Percentiles rank a stretch among this genome's conserved stretches.
These are phyloP conservation scores for Mus musculus DNA, from an alignment of 2,113 vertebrate species.

Conservation along the genomic window DNA sequence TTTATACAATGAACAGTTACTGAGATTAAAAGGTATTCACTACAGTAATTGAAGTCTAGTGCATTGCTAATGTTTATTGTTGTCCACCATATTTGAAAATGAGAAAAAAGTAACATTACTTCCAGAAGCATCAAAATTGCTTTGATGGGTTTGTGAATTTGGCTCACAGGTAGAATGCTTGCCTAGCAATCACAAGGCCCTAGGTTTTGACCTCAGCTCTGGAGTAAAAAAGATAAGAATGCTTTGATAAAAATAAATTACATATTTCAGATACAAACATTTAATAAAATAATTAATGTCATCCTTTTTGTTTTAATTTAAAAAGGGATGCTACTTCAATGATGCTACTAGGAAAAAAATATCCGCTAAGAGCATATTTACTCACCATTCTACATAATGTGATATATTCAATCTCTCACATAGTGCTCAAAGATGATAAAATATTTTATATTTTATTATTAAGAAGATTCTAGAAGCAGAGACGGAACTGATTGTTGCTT, in stretches of 20 bases:
- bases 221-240: neutral
- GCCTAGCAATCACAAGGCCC: no score
- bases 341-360: slow-evolving; percentile 10
- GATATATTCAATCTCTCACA: neutral
- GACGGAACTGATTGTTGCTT: neutral
- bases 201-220: no score
- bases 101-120: neutral
- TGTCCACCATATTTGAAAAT: neutral
- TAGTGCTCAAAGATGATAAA: neutral
- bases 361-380: neutral
- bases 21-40: neutral
- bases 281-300: neutral
- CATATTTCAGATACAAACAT: neutral
- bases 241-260: neutral
- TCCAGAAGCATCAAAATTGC: neutral
- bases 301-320: neutral
- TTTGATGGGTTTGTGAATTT: neutral
- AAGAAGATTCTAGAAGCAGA: neutral
- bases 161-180: no score
- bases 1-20: neutral
- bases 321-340: neutral
- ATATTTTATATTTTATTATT: neutral
- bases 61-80: neutral
- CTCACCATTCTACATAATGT: neutral
- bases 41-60: neutral